Percentiles rank a stretch among this genome's conserved stretches.
Evolutionary conservation across 1,140 invertebrate genomes (phyloP).

Genomic region (Drosophila oshimai): DNA sequence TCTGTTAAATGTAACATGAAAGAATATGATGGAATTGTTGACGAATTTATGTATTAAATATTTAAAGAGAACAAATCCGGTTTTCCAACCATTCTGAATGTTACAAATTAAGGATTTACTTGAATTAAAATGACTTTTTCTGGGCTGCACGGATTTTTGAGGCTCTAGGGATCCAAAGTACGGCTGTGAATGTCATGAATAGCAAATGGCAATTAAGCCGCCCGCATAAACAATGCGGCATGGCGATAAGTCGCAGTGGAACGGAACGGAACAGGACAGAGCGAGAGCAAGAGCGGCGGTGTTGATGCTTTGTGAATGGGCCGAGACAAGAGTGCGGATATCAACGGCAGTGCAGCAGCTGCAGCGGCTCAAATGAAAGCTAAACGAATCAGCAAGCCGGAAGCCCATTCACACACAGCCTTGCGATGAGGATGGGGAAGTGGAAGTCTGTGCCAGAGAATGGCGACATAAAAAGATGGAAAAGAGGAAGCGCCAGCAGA

Average conservation of each 20-base stretch:
- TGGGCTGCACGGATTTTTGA: not conserved
- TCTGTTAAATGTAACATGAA: too few species aligned
- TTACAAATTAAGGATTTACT: too few species aligned
- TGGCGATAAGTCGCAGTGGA: constrained; percentile 14
- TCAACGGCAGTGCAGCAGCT: constrained; percentile 14
- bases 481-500: constrained; percentile 39
- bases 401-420: constrained; percentile 72
- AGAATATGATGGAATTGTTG: too few species aligned
- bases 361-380: constrained; percentile 50
- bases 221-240: constrained; percentile 37
- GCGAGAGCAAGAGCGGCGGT: too few species aligned
- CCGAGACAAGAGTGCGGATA: constrained; percentile 27
- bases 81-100: too few species aligned
- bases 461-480: constrained; percentile 15
- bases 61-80: too few species aligned
- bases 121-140: too few species aligned
- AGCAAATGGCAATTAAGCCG: constrained; percentile 8
- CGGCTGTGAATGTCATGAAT: constrained; percentile 22
- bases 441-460: constrained; percentile 28
- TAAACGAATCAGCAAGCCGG: constrained; percentile 74
- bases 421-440: constrained; percentile 32
- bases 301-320: constrained; percentile 1
- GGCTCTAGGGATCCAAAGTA: not conserved
- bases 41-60: too few species aligned
- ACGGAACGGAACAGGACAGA: not conserved